Evolutionary conservation across 2,113 vertebrate species (phyloP).

Genomic region (Galbula dea): DNA sequence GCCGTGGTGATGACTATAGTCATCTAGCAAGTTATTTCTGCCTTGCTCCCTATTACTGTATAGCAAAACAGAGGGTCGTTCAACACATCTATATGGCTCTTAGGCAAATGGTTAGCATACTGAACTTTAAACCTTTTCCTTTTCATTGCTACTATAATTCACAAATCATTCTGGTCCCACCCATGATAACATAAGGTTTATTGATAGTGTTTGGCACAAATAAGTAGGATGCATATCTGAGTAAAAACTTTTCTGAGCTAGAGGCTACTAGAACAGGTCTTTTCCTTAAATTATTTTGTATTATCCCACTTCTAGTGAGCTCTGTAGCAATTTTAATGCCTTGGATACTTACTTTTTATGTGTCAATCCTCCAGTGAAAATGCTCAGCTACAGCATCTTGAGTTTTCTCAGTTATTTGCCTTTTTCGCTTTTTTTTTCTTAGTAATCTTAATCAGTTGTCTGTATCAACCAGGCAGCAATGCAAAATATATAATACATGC

Average conservation of each 20-base stretch:
- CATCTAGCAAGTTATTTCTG: neutral
- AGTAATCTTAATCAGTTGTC: neutral
- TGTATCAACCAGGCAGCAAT: neutral
- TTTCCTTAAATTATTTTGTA: neutral
- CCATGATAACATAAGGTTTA: neutral
- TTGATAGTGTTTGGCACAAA: neutral
- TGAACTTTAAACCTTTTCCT: conserved; percentile 56
- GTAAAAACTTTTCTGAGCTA: neutral
- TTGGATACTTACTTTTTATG: neutral
- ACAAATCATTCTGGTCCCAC: neutral
- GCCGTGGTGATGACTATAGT: neutral
- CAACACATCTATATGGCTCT: neutral
- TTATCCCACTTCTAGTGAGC: neutral
- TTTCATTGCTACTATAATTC: conserved; percentile 28
- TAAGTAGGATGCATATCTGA: neutral
- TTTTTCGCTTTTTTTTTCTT: neutral
- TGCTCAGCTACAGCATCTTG: neutral
- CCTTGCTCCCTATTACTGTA: neutral
- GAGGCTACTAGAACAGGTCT: neutral
- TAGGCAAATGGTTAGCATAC: neutral
- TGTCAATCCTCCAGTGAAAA: neutral
- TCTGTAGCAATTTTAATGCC: neutral
- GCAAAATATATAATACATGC: neutral
- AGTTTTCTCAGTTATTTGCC: neutral
- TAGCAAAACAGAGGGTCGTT: neutral